Percentiles rank a stretch among this genome's conserved stretches.
Conservation (phyloP, 2,888 invertebrate species). For the Heliconius ismenius region DNA sequence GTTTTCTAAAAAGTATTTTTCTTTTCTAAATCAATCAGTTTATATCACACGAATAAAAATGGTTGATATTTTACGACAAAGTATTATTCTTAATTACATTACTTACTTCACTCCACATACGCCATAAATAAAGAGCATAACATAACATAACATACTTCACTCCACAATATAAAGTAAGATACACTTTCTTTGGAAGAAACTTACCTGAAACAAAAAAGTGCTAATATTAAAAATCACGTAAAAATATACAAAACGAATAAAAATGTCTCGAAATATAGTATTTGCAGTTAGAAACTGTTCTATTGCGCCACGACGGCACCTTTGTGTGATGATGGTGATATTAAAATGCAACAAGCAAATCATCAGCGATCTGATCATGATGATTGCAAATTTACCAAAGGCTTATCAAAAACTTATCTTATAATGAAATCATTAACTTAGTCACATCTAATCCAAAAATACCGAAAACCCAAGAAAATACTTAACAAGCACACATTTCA, state of each 20-base stretch:
- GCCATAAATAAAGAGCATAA: too few relatives aligned
- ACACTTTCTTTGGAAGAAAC: not conserved
- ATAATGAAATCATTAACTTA: not conserved
- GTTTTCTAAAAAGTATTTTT: too few relatives aligned
- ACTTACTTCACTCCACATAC: not conserved
- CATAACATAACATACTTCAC: too few relatives aligned
- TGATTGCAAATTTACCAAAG: not conserved
- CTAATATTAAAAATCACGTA: not conserved
- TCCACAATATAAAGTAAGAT: not conserved
- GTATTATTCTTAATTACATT: not conserved
- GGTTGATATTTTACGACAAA: not conserved
- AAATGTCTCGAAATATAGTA: not conserved
- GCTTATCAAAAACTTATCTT: not conserved
- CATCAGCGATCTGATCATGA: too few relatives aligned
- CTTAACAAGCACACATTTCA: constrained; percentile 23
- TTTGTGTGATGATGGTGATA: too few relatives aligned
- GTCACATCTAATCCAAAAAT: not conserved
- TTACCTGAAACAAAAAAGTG: constrained; percentile 28
- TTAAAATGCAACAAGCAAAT: not conserved
- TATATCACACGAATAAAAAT: not conserved
- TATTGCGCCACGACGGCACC: too few relatives aligned
- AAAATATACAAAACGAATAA: not conserved
- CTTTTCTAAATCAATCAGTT: too few relatives aligned
- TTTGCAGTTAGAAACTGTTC: too few relatives aligned
- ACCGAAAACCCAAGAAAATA: not conserved